These are phyloP conservation scores for Pseudococcus jackbeardsleyi DNA, from an alignment of 2,888 invertebrate genomes.

Conservation along the genomic window DNA sequence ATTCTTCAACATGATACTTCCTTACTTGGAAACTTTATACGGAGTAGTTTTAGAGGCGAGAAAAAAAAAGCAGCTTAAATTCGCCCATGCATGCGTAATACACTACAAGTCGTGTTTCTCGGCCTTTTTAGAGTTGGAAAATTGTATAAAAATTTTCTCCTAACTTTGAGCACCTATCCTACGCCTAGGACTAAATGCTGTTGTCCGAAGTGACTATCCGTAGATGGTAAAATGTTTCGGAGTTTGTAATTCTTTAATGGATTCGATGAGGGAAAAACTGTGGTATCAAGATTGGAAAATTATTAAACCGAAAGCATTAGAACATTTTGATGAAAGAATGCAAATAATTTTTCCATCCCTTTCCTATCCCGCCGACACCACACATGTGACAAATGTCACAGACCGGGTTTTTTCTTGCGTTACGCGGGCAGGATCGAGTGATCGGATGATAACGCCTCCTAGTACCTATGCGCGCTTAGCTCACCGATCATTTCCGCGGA, in stretches of 20 bases:
- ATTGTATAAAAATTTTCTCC: not conserved
- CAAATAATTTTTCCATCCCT: too few species aligned
- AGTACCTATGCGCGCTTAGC: too few species aligned
- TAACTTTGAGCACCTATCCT: not conserved
- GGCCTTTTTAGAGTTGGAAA: not conserved
- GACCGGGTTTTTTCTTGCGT: too few species aligned
- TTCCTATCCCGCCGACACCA: too few species aligned
- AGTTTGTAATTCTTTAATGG: not conserved
- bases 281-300: not conserved
- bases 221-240: not conserved
- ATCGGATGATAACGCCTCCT: too few species aligned
- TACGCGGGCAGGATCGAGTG: too few species aligned
- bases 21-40: slow-evolving; percentile 16
- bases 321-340: too few species aligned
- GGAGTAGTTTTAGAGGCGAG: not conserved
- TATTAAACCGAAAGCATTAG: not conserved
- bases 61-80: slow-evolving; percentile 10
- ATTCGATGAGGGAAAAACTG: not conserved
- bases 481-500: too few species aligned
- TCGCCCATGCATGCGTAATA: slow-evolving; percentile 43
- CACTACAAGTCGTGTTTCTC: slow-evolving; percentile 24
- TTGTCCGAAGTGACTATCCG: not conserved
- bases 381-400: too few species aligned
- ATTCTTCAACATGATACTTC: slow-evolving; percentile 38
- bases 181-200: not conserved